Evolutionary conservation across 1,140 invertebrate species (phyloP).

Genomic region (Zaprionus taronus): DNA sequence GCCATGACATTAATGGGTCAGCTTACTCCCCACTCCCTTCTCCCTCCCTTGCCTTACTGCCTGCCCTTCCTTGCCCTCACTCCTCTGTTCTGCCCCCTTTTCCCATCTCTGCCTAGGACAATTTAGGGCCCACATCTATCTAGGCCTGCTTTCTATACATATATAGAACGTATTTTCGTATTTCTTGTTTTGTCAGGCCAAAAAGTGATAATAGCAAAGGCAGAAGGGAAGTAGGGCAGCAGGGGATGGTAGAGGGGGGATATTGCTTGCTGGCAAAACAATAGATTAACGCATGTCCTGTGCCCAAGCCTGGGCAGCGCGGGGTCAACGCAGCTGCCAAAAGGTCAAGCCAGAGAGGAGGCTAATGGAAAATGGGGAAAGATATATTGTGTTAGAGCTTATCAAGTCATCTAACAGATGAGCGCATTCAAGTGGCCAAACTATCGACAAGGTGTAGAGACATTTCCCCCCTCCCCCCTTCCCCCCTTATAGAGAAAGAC

Average conservation of each 20-base stretch:
- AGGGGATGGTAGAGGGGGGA: neutral
- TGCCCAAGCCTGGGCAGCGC: neutral
- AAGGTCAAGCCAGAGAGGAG: constrained; percentile 36
- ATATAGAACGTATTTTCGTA: constrained; percentile 37
- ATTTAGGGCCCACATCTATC: constrained; percentile 31
- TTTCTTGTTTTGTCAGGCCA: constrained; percentile 60
- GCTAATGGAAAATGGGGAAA: constrained; percentile 27
- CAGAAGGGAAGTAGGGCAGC: no score
- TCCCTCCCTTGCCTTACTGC: no score
- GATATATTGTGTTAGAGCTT: constrained; percentile 31
- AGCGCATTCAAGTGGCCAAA: constrained; percentile 10
- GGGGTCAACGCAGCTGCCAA: constrained; percentile 30
- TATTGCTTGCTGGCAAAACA: constrained; percentile 63
- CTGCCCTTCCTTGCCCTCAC: neutral
- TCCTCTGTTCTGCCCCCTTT: neutral
- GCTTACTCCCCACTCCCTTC: neutral
- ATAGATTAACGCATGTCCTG: constrained; percentile 70
- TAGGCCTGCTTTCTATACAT: constrained; percentile 20
- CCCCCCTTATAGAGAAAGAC: neutral
- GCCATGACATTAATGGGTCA: constrained; percentile 72
- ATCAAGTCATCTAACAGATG: constrained; percentile 25
- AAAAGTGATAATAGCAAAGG: constrained; percentile 61
- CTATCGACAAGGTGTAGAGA: neutral
- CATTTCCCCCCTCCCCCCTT: neutral
- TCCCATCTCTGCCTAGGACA: constrained; percentile 3